These are phyloP conservation scores for Diogma glabrata DNA, from an alignment of 2,888 invertebrate genomes.

Conservation along the genomic window DNA sequence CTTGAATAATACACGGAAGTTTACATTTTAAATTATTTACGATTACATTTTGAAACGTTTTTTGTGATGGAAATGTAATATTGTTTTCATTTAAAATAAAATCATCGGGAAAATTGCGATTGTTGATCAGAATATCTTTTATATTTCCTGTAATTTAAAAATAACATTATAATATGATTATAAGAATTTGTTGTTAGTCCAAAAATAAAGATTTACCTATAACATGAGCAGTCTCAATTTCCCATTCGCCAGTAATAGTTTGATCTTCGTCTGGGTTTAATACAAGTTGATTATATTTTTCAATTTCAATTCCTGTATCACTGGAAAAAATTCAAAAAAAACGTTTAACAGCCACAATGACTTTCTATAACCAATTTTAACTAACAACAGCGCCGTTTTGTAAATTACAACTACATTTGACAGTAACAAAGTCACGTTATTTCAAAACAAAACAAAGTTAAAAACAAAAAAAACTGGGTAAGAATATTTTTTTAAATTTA, in stretches of 20 bases:
- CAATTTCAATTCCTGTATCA: background rate
- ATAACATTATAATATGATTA: no score
- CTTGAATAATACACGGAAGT: constrained; percentile 30
- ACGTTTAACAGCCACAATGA: no score
- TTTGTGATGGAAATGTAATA: constrained; percentile 37
- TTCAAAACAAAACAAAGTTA: no score
- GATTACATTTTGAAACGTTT: constrained; percentile 32
- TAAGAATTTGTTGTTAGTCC: no score
- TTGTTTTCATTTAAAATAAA: constrained; percentile 36
- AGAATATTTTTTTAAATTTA: background rate
- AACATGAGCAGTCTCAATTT: constrained; percentile 22
- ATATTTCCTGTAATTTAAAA: constrained; percentile 27
- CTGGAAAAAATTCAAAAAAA: background rate
- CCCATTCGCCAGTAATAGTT: constrained; percentile 32
- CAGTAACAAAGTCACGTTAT: no score
- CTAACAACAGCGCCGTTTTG: no score
- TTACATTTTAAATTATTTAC: constrained; percentile 32
- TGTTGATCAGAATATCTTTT: constrained; percentile 36
- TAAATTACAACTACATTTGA: no score
- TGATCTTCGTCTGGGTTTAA: constrained; percentile 37
- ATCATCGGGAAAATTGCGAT: constrained; percentile 40
- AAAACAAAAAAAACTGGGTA: no score
- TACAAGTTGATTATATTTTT: background rate
- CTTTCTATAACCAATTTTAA: no score
- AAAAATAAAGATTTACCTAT: constrained; percentile 20